Evolutionary conservation across 2,113 vertebrate genomes (phyloP), one percentile per base, ranked within the genome.

Genomic region (Scopus umbretta): DNA sequence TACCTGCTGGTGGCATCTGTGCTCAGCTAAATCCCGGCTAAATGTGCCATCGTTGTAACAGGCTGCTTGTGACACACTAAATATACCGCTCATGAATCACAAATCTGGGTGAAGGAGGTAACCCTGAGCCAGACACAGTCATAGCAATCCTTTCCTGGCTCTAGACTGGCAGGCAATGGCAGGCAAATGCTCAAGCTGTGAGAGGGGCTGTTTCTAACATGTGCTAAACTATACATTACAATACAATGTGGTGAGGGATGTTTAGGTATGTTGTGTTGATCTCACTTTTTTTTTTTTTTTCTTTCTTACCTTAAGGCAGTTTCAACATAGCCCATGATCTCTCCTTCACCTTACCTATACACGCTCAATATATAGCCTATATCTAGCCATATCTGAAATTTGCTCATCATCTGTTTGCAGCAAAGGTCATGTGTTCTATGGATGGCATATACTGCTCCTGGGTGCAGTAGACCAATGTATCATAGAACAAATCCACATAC

Each of bases 51-150:
- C 3, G 0, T 9, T 22, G 26, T 36, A 11, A 14, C 36, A n/a
- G 29, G 30, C 42, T 75, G 22, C 61, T 47, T 42, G 45, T 30
- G 36, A 26, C 20, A 15, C 40, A 14, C 42, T 1, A 9, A 82
- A 27, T 2, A 1, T 4, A 2, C 10, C 11, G 52, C 23, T 53
- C 3, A 5, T 11, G 32, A 26, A 30, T 13, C 5, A 6, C 42
- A 43, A 27, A 5, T 16, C 11, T 63, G 42, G 50, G 19, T 20
- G 50, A 74, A 26, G 22, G 26, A 61, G 45, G 16, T 47, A 15
- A 56, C 17, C 13, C 52, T 27, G 53, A 43, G 45, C 42, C 26
- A 36, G 47, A 20, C 13, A 6, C 6, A 13, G 36, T 0, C 3
- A 0, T 19, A 40, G 56, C 23, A 10, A 11, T 43, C 34, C 56